Evolutionary conservation across 2,797 vertebrate genomes (phyloP), one percentile per base, ranked within the genome.

Genomic region (Myotis myotis): DNA sequence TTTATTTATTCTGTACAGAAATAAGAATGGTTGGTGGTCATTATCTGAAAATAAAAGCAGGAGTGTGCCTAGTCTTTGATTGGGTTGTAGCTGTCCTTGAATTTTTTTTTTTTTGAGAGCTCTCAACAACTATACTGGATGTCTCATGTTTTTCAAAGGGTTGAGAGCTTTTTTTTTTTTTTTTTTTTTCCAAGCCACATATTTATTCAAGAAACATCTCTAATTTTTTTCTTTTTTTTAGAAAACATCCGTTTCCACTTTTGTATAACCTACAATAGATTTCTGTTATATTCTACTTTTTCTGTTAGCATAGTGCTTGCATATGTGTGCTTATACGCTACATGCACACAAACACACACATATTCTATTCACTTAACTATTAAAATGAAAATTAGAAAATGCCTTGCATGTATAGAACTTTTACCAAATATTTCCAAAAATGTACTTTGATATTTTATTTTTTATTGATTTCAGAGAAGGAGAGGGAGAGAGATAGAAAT

Each of bases 21-120:
- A 80, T 62, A 60, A 78, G 12, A 57, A 17, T 25, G 13, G 23
- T 68, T 64, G 36, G 36, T 36, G 3, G 28, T 30, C 49, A 84
- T 30, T 89, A 89, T 49, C n/a, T 95, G 33, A 79, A 96, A 96
- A 85, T 93, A 85, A 87, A 89, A 89, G 53, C 74, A 72, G 55
- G 4, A 79, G 84, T 25, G 1, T 62, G 6, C 12, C 19, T 89
- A 66, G 28, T 89, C 30, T 88, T 70, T 88, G 23, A 93, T 84
- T 70, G 16, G 89, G 6, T 36, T 95, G 76, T 71, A 86, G 49
- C 28, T 68, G 28, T 60, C 79, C 13, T 79, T 93, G 51, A 72
- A 57, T 10, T 92, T 92, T 93, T 44, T 44, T 38, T 57, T 51
- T 57, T 60, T 60, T 62, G 41, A 91, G 49, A 57, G 22, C 15